phyloP scores from a whole-genome alignment of 2,797 vertebrate genomes.

The Spea hammondii region DNA sequence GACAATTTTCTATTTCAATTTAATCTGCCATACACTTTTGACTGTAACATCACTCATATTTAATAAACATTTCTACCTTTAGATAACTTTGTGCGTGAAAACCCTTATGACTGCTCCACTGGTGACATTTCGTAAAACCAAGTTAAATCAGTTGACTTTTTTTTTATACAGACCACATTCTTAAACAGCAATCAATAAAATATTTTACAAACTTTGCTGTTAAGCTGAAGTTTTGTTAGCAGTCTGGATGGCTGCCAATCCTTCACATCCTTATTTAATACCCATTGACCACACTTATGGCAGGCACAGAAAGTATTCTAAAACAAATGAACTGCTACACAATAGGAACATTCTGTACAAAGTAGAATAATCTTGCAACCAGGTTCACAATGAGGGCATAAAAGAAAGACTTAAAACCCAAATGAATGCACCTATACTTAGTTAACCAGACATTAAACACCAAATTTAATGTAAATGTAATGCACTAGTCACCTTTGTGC shows the following conservation, averaged over 20 bases:
- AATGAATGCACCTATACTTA: conserved; percentile 54
- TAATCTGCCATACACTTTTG: too few species aligned
- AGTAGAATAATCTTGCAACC: conserved; percentile 21
- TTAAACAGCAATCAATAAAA: conserved; percentile 32
- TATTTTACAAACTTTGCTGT: conserved; percentile 43
- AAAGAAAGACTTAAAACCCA: conserved; percentile 33
- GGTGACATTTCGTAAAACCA: too few species aligned
- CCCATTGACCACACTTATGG: conserved; percentile 50
- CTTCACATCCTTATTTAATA: conserved; percentile 49
- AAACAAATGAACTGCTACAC: conserved; percentile 39
- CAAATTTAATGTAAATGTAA: conserved; percentile 55
- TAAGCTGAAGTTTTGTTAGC: conserved; percentile 18
- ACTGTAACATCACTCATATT: too few species aligned
- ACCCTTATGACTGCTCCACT: too few species aligned
- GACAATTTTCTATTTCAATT: too few species aligned
- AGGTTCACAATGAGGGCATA: conserved; percentile 34
- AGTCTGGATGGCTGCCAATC: conserved; percentile 33
- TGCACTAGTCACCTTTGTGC: conserved; percentile 48
- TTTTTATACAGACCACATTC: conserved; percentile 14
- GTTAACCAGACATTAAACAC: conserved; percentile 56
- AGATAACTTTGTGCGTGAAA: too few species aligned
- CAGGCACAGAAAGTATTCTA: conserved; percentile 31
- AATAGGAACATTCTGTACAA: conserved; percentile 50
- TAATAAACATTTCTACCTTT: too few species aligned
- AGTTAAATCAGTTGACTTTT: background rate